These are phyloP conservation scores for Leptopilina clavipes DNA, from an alignment of 1,140 invertebrate species.

Conservation along the genomic window DNA sequence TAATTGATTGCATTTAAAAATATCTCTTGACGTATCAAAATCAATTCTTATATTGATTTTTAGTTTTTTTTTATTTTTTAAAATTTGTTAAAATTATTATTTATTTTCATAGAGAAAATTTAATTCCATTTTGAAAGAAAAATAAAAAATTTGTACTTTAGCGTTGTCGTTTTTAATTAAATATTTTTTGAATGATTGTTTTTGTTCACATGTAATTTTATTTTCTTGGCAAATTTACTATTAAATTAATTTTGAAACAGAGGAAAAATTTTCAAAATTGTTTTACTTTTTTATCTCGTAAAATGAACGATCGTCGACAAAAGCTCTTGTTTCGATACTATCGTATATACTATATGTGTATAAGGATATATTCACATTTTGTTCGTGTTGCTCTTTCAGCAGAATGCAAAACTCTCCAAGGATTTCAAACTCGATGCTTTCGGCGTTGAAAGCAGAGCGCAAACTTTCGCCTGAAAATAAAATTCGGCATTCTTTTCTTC, in stretches of 20 bases:
- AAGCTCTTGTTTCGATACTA: conserved; percentile 1
- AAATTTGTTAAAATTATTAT: too few relatives aligned
- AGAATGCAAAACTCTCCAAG: conserved; percentile 5
- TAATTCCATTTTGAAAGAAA: too few relatives aligned
- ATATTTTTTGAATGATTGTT: too few relatives aligned
- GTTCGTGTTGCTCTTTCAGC: not conserved
- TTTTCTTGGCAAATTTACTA: too few relatives aligned
- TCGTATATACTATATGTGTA: not conserved
- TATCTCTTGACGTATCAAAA: too few relatives aligned
- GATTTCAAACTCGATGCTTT: not conserved
- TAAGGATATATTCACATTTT: not conserved
- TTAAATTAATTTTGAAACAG: not conserved
- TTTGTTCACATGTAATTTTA: not conserved
- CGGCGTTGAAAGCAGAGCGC: not conserved
- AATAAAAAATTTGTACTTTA: too few relatives aligned
- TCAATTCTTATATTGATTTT: too few relatives aligned
- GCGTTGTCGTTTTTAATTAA: too few relatives aligned
- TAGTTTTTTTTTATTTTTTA: too few relatives aligned
- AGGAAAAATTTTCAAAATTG: not conserved
- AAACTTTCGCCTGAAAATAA: not conserved
- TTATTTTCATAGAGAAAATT: too few relatives aligned
- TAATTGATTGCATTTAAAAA: conserved; percentile 6
- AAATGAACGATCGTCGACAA: not conserved
- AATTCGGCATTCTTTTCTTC: conserved; percentile 3
- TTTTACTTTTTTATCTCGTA: not conserved